Evolutionary conservation across 2,888 invertebrate genomes (phyloP), one percentile per base, ranked within the genome.

Genomic region (Tipula lateralis): DNA sequence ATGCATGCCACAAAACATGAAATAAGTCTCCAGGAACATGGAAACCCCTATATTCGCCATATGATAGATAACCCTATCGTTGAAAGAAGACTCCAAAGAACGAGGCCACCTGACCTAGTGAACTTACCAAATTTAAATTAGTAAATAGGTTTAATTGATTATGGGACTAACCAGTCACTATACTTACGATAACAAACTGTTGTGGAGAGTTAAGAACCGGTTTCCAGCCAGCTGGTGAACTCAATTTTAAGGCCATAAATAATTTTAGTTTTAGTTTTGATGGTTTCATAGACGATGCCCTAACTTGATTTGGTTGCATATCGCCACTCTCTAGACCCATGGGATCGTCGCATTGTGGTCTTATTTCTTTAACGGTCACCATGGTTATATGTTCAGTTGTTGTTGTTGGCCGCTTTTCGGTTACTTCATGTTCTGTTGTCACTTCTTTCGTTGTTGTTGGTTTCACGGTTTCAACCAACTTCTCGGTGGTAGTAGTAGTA

Each of bases 321-420:
- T 91, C 87, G 0, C 92, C 92, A 50, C 92, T 92, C 5, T 92
- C 93, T 29, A 96, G 88, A 1, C 96, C 96, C 91, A 97, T 93
- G 0, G 93, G 91, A 86, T 96, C 95, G 2, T 91, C 91, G 87
- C 96, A 96, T 85, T 93, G 89, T 84, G 91, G 87, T 12, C 84
- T 83, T 0, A 85, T 50, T 29, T 85, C 66, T 13, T 84, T 39
- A 34, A 86, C 85, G 16, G 39, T 81, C 29, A 36, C 66, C 0
- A 84, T 44, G 2, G 85, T 66, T 7, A 66, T 85, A 39, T 34
- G 29, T 36, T 84, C 24, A 24, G 84, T 50, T 1, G 82, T 83
- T 6, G 39, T n/a, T 7, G 1, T 24, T 66, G 24, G 66, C 24
- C 66, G 82, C 30, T 82, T 82, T 16, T 32, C 82, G 16, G 82